phyloP scores from a whole-genome alignment of 2,888 invertebrate species.

The Pristionchus fissidentatus region DNA sequence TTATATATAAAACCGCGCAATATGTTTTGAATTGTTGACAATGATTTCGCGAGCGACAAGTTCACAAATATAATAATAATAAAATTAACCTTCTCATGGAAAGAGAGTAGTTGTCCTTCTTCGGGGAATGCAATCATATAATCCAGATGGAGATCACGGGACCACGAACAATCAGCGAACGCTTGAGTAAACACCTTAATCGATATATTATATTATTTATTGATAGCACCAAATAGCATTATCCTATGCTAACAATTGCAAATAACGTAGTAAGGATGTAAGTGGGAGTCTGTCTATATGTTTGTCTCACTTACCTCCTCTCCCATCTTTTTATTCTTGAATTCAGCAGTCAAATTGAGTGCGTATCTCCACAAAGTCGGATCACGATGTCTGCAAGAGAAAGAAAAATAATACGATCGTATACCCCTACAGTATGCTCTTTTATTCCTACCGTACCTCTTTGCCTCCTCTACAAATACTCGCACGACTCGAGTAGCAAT shows the following conservation, averaged over 20 bases:
- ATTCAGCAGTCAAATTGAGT: constrained; percentile 1
- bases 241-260: no score
- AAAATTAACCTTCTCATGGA: constrained; percentile 4
- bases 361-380: constrained; percentile 38
- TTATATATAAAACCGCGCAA: neutral
- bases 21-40: no score
- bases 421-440: neutral
- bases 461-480: constrained; percentile 15
- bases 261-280: no score
- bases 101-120: neutral
- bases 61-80: neutral
- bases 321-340: neutral
- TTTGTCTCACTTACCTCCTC: neutral
- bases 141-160: constrained; percentile 22
- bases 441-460: constrained; percentile 30
- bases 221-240: neutral
- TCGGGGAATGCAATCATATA: neutral
- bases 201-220: neutral
- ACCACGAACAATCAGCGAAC: constrained; percentile 31
- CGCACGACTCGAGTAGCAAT: neutral
- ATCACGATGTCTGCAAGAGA: constrained; percentile 11
- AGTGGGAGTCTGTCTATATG: no score
- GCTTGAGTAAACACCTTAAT: constrained; percentile 2
- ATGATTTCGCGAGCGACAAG: neutral
- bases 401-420: neutral